Base-by-base conservation (phyloP, 1,140 invertebrate genomes). In the Cotesia chilonis region DNA sequence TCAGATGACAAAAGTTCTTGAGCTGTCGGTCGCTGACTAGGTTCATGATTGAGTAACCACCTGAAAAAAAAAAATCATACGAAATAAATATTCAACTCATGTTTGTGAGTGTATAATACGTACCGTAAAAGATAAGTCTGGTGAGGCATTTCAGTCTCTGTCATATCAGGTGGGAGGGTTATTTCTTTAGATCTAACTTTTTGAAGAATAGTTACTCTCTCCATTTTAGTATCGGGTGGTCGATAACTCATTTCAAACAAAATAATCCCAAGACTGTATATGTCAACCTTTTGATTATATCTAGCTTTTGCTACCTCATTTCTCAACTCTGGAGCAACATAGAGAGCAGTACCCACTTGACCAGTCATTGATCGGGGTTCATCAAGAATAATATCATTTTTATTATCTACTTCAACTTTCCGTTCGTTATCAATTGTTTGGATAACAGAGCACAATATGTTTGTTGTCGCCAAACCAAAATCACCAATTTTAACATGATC, bases 401-500 rank as follows among this genome's bases (percentile, higher is more conserved):
- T 84, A 9, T 84, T 82, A 7, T 72, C 55, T 37, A 72, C 59
- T 61, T 79, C 78, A n/a, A 65, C 69, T 35, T 82, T 79, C 70
- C 80, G 78, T 38, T 83, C 82, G 12, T 74, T 64, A 64, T 83
- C 83, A 7, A 77, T 61, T n/a, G 74, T 82, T 9, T 81, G 81
- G 4, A 68, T 77, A 4, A 81, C 68, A 1, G 81, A 87, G 3
- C 87, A 84, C 41, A 90, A 77, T 68, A 90, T 88, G 78, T 88
- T 92, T 20, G 92, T 95, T 0, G 96, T 98, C 0, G 97, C 97
- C 0, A 99, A 88, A 35, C 97, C 97, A 87, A 99, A 99, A 87
- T 99, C 97, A 61, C 97, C 97, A 81, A 99, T 99, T 89, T 99
- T 99, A 0, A 99, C 97, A 86, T 97, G 95, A 86, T 99, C 97